A percentile compares a stretch with the other conserved stretches of the same genome.
These are phyloP conservation scores for Agonopterix heracliana DNA, from an alignment of 2,888 invertebrate genomes.

Conservation along the genomic window DNA sequence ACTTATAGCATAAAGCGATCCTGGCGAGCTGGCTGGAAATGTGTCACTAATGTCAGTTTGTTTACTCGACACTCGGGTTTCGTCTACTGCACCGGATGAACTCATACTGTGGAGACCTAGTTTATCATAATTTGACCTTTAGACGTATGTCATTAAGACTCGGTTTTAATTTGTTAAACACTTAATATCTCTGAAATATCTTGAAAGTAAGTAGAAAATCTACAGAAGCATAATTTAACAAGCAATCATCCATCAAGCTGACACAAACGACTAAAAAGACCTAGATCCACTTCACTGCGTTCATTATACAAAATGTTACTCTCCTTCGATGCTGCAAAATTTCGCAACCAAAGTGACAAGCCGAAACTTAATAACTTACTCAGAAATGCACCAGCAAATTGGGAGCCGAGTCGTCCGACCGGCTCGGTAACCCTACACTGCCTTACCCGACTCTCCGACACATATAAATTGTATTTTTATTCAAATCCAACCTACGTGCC, in stretches of 20 bases:
- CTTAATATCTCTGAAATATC: too few species aligned
- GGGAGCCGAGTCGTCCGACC: slow-evolving; percentile 61
- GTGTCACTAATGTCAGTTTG: slow-evolving; percentile 21
- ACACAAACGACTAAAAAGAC: slow-evolving; percentile 20
- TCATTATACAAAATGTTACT: slow-evolving; percentile 24
- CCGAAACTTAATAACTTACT: slow-evolving; percentile 76
- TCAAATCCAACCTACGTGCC: slow-evolving; percentile 72
- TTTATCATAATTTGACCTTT: slow-evolving; percentile 31
- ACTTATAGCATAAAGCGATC: slow-evolving; percentile 24
- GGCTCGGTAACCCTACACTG: slow-evolving; percentile 70
- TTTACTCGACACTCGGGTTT: slow-evolving; percentile 43
- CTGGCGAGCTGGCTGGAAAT: slow-evolving; percentile 35
- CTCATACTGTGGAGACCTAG: slow-evolving; percentile 42
- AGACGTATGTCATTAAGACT: not conserved
- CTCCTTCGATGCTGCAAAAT: slow-evolving; percentile 59
- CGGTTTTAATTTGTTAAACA: too few species aligned
- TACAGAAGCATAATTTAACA: not conserved
- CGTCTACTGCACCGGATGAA: slow-evolving; percentile 52
- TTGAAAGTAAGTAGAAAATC: too few species aligned
- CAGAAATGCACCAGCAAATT: slow-evolving; percentile 73
- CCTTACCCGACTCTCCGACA: slow-evolving; percentile 64
- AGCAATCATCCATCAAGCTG: slow-evolving; percentile 18
- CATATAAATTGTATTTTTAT: slow-evolving; percentile 76
- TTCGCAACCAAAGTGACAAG: slow-evolving; percentile 72
- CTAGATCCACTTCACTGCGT: slow-evolving; percentile 25